A percentile compares a stretch with the other conserved stretches of the same genome.
Conservation (phyloP, 1,140 invertebrate genomes). For the Drosophila sturtevanti region DNA sequence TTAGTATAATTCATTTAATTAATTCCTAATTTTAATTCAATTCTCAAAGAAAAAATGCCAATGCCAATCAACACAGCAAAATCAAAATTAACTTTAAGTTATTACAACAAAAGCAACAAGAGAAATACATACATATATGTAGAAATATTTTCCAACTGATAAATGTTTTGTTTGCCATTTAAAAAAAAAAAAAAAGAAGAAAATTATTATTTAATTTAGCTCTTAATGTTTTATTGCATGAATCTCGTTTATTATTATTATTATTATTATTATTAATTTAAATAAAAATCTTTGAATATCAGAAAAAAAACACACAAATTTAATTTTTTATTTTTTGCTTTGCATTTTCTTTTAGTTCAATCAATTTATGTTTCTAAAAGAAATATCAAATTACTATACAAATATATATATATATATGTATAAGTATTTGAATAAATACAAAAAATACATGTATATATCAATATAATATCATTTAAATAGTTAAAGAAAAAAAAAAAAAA, state of each 20-base stretch:
- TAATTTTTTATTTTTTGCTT: conserved; percentile 25
- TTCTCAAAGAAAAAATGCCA: conserved; percentile 64
- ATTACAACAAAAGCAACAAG: conserved; percentile 22
- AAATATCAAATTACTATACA: conserved; percentile 9
- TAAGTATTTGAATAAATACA: too few species aligned
- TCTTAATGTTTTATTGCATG: conserved; percentile 41
- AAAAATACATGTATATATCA: conserved; percentile 13
- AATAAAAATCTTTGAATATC: conserved; percentile 36
- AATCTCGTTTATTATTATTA: conserved; percentile 49
- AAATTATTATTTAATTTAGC: conserved; percentile 62
- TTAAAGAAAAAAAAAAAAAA: conserved; percentile 14
- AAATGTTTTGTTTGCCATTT: conserved; percentile 69
- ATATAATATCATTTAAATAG: conserved; percentile 14
- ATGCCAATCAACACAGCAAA: conserved; percentile 57
- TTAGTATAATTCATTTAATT: conserved; percentile 5
- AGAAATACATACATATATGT: conserved; percentile 37
- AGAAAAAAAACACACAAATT: conserved; percentile 36
- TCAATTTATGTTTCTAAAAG: background rate
- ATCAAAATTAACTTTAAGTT: conserved; percentile 79
- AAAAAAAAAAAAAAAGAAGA: background rate
- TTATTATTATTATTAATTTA: conserved; percentile 44
- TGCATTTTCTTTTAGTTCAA: background rate
- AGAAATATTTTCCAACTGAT: background rate
- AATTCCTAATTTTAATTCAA: conserved; percentile 46
- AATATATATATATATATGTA: conserved; percentile 19